A percentile compares a stretch with the other conserved stretches of the same genome.
These are phyloP conservation scores for Bryconaethiops microstoma DNA, from an alignment of 2,797 vertebrate genomes.

Conservation along the genomic window DNA sequence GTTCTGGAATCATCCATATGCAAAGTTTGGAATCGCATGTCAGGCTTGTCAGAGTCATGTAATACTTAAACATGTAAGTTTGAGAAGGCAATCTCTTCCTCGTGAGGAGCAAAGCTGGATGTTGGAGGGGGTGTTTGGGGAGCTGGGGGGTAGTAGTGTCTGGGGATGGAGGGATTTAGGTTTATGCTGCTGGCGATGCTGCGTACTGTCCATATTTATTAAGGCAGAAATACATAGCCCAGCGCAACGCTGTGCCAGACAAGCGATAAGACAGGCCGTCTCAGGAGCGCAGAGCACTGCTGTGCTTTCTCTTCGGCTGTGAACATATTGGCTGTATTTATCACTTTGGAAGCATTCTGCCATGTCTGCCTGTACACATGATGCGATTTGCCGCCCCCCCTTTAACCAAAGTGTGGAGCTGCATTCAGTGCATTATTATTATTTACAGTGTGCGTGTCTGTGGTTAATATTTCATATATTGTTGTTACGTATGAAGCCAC, in stretches of 20 bases:
- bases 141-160: neutral
- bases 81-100: neutral
- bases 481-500: conserved; percentile 11
- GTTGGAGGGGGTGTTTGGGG: neutral
- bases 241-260: neutral
- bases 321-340: conserved; percentile 17
- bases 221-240: conserved; percentile 26
- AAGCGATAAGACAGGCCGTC: neutral
- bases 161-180: conserved; percentile 27
- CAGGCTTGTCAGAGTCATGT: neutral
- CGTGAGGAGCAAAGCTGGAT: neutral
- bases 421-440: conserved; percentile 1
- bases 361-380: conserved; percentile 6
- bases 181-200: conserved; percentile 19
- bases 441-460: neutral
- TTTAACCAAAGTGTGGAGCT: neutral
- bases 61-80: neutral
- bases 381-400: conserved; percentile 6
- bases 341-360: neutral
- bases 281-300: conserved; percentile 22
- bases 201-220: conserved; percentile 39
- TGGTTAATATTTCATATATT: conserved; percentile 32
- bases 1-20: too few species aligned
- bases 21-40: neutral
- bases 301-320: neutral